Conservation (phyloP, 1,140 invertebrate species). For the Bombus polaris region DNA sequence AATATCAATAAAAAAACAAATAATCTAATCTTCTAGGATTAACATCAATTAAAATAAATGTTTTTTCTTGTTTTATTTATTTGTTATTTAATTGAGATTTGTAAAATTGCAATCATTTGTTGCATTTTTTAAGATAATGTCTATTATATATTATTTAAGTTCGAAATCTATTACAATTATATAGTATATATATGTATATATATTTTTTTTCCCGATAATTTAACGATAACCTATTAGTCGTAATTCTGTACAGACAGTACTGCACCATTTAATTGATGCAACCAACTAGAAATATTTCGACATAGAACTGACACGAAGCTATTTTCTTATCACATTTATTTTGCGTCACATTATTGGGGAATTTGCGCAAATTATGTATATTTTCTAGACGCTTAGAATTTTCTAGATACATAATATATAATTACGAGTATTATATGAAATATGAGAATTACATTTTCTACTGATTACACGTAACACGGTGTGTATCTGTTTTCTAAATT, state of each 20-base stretch:
- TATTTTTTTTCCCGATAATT: background rate
- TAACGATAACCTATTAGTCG: background rate
- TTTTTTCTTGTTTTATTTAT: background rate
- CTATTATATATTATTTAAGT: background rate
- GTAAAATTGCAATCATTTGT: background rate
- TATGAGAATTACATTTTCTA: background rate
- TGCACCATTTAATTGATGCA: background rate
- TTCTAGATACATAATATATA: too few relatives aligned
- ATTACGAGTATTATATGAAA: background rate
- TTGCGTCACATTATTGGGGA: background rate
- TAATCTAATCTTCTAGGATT: background rate
- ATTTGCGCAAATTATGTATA: background rate
- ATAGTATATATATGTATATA: background rate
- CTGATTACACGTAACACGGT: background rate
- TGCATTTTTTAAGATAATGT: background rate
- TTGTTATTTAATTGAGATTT: background rate
- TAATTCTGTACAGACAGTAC: background rate
- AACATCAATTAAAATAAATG: background rate
- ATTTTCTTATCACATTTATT: conserved; percentile 1
- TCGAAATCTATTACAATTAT: background rate
- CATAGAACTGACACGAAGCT: background rate
- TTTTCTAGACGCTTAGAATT: background rate
- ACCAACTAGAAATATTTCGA: background rate
- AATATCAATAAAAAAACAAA: background rate
- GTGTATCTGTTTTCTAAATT: background rate